Percentiles rank a stretch among this genome's conserved stretches.
phyloP scores from a whole-genome alignment of 2,797 vertebrate genomes.

The Lates japonicus region DNA sequence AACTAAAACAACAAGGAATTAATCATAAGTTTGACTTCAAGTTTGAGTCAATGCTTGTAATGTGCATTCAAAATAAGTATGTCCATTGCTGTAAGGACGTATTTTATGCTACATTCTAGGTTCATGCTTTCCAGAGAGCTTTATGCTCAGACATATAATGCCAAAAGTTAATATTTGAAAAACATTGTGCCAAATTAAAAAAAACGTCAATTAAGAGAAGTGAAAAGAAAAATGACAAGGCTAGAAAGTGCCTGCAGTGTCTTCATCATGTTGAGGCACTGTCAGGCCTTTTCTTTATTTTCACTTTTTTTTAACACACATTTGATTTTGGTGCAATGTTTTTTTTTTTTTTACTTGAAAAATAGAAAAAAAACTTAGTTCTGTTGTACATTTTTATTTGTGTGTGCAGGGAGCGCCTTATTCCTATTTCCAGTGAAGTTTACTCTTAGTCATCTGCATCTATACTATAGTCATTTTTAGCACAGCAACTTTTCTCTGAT shows the following conservation, averaged over 20 bases:
- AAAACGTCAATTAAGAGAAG: conserved; percentile 7
- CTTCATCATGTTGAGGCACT: neutral
- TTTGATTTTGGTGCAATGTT: conserved; percentile 53
- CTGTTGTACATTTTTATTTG: conserved; percentile 53
- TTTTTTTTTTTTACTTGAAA: conserved; percentile 38
- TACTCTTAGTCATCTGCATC: conserved; percentile 70
- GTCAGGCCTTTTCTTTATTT: conserved; percentile 26
- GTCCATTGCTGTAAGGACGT: conserved; percentile 53
- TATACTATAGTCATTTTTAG: conserved; percentile 71
- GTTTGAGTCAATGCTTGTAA: conserved; percentile 31
- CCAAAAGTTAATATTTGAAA: conserved; percentile 62
- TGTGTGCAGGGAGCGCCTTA: conserved; percentile 75
- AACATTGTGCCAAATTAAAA: conserved; percentile 59
- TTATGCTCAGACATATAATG: conserved; percentile 57
- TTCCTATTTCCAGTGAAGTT: conserved; percentile 71
- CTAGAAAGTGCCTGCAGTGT: conserved; percentile 3
- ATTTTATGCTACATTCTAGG: conserved; percentile 54
- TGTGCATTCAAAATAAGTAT: conserved; percentile 51
- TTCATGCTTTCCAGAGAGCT: conserved; percentile 65
- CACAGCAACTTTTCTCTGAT: conserved; percentile 59
- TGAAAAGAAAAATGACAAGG: conserved; percentile 25
- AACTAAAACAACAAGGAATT: conserved; percentile 26
- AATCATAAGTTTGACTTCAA: conserved; percentile 38
- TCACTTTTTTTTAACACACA: conserved; percentile 16
- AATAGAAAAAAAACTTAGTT: conserved; percentile 16